phyloP scores from a whole-genome alignment of 2,797 vertebrate species.

The Parauchenoglanis punctatus region DNA sequence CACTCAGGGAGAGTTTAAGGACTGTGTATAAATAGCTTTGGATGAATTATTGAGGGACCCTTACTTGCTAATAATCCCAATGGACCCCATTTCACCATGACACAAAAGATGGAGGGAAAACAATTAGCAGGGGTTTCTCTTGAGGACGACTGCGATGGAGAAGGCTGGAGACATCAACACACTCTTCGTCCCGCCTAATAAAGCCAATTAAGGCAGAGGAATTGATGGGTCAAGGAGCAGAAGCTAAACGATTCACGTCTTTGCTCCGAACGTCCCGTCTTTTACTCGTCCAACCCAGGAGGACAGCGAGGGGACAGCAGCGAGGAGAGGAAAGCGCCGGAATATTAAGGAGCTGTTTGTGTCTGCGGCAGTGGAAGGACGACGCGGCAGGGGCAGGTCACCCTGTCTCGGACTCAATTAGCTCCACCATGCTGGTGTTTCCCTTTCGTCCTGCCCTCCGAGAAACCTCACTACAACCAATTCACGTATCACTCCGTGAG shows the following conservation, averaged over 20 bases:
- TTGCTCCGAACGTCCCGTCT: constrained; percentile 36
- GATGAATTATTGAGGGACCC: constrained; percentile 84
- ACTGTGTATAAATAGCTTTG: constrained; percentile 84
- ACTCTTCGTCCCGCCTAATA: constrained; percentile 80
- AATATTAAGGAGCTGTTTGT: constrained; percentile 76
- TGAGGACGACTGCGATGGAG: constrained; percentile 65
- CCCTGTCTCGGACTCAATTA: constrained; percentile 44
- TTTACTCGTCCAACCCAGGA: constrained; percentile 36
- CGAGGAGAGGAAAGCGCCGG: constrained; percentile 67
- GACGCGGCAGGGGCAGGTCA: constrained; percentile 43
- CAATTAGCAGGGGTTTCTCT: constrained; percentile 79
- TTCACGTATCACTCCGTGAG: not conserved
- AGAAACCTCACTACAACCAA: not conserved
- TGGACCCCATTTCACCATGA: constrained; percentile 81
- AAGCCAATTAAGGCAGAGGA: constrained; percentile 79
- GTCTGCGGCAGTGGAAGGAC: constrained; percentile 52
- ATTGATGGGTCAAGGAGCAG: constrained; percentile 75
- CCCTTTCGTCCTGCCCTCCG: constrained; percentile 15
- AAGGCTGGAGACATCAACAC: constrained; percentile 58
- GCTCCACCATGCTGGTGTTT: constrained; percentile 33
- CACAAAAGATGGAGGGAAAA: constrained; percentile 83
- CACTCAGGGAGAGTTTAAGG: constrained; percentile 80
- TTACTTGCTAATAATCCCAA: constrained; percentile 82
- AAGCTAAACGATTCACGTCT: constrained; percentile 78
- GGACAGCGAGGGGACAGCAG: constrained; percentile 56